These are phyloP conservation scores for Capromys pilorides DNA, from an alignment of 2,797 vertebrate genomes.

Conservation along the genomic window DNA sequence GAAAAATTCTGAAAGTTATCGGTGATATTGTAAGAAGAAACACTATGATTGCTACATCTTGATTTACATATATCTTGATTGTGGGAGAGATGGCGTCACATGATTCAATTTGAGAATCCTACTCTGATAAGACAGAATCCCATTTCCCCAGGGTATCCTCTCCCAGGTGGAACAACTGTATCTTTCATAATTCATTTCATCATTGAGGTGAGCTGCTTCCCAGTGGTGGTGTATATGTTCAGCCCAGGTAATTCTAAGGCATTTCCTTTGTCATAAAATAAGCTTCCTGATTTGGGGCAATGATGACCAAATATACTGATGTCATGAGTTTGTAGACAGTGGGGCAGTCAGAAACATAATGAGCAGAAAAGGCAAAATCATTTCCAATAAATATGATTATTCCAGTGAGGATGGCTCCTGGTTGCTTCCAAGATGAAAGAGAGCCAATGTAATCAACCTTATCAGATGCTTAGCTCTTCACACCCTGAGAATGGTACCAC, in stretches of 20 bases:
- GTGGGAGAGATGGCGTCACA: background rate
- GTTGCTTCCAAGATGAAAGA: conserved; percentile 43
- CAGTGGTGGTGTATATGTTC: background rate
- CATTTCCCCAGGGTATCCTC: background rate
- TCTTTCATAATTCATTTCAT: conserved; percentile 44
- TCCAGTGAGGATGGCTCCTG: conserved; percentile 36
- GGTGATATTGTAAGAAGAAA: conserved; percentile 8
- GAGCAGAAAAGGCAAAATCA: conserved; percentile 18
- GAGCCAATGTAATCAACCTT: conserved; percentile 39
- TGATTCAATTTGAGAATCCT: background rate
- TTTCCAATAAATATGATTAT: conserved; percentile 55
- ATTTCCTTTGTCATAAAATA: conserved; percentile 38
- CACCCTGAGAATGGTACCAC: background rate
- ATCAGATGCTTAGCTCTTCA: conserved; percentile 36
- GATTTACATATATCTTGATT: background rate
- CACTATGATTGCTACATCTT: background rate
- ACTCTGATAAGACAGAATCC: conserved; percentile 11
- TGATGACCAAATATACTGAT: background rate
- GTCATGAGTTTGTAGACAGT: conserved; percentile 34
- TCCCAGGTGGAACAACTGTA: conserved; percentile 16
- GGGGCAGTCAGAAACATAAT: background rate
- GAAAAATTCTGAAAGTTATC: background rate
- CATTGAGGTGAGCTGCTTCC: conserved; percentile 53
- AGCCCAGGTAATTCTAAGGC: conserved; percentile 32
- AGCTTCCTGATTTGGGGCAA: background rate